These are phyloP conservation scores for Chymomyza fuscimana DNA, from an alignment of 2,888 invertebrate species.

Conservation along the genomic window DNA sequence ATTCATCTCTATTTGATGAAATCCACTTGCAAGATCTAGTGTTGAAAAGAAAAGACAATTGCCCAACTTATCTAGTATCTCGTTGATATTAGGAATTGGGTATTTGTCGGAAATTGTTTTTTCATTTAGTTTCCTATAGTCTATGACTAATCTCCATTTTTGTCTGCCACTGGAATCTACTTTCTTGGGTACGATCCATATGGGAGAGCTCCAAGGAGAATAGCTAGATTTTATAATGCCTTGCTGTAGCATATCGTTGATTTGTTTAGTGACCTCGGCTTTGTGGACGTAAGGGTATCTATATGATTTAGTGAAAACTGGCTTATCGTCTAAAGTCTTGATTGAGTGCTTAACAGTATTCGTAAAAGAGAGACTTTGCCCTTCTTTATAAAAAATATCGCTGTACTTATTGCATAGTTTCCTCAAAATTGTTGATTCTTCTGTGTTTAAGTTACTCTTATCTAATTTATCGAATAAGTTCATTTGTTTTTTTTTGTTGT, in stretches of 20 bases:
- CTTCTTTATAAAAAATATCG: constrained; percentile 6
- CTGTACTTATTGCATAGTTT: constrained; percentile 2
- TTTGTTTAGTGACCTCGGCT: constrained; percentile 42
- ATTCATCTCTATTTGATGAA: constrained; percentile 13
- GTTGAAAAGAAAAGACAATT: neutral
- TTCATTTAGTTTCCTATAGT: constrained; percentile 25
- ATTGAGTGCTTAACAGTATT: constrained; percentile 4
- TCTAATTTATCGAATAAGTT: neutral
- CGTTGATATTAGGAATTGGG: too few relatives aligned
- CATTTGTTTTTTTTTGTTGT: neutral
- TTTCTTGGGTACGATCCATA: too few relatives aligned
- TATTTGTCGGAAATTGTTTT: constrained; percentile 21
- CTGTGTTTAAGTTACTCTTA: constrained; percentile 3
- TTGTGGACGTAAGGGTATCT: constrained; percentile 39
- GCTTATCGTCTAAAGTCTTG: constrained; percentile 30
- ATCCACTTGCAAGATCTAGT: constrained; percentile 12
- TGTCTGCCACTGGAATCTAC: neutral
- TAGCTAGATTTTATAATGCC: constrained; percentile 37
- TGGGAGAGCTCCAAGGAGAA: constrained; percentile 19
- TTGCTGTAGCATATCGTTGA: constrained; percentile 1
- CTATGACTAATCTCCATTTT: constrained; percentile 26
- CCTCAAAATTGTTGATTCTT: neutral
- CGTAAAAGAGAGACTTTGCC: neutral
- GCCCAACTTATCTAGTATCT: too few relatives aligned
- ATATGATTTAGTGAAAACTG: constrained; percentile 47